Conservation (phyloP, 2,888 invertebrate genomes). For the Epiblema foenella region DNA sequence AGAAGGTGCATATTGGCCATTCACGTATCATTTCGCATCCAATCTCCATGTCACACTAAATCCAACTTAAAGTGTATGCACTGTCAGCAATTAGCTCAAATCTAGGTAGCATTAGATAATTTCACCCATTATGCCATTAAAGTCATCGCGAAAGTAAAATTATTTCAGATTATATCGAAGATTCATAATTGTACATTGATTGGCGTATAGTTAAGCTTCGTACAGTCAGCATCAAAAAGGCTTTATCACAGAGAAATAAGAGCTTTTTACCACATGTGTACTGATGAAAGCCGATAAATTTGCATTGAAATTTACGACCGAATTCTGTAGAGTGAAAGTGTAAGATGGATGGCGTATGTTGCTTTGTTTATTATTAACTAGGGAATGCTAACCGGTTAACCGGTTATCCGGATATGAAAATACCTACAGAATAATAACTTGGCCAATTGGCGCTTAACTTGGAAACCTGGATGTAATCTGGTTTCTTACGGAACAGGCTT, state of each 20-base stretch:
- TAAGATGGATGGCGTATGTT: conserved; percentile 23
- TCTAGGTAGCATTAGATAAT: conserved; percentile 37
- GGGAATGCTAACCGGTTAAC: no score
- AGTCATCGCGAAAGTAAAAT: conserved; percentile 36
- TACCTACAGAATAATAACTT: no score
- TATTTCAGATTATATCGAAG: conserved; percentile 6
- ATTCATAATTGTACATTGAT: neutral
- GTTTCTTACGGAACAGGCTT: no score
- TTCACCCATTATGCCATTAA: conserved; percentile 37
- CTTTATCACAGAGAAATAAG: no score
- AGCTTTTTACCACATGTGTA: neutral
- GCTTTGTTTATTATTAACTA: neutral
- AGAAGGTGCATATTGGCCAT: no score
- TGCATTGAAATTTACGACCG: conserved; percentile 33
- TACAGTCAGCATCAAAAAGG: no score
- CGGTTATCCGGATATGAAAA: no score
- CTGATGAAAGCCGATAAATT: conserved; percentile 29
- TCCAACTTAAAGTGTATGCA: neutral
- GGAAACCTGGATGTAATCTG: no score
- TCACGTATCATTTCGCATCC: no score
- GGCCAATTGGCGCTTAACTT: no score
- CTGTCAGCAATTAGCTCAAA: no score
- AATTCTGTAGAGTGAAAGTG: conserved; percentile 42
- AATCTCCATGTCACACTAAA: neutral
- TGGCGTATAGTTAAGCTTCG: neutral